Conservation (phyloP, 2,888 invertebrate genomes). For the Tuberolachnus salignus region DNA sequence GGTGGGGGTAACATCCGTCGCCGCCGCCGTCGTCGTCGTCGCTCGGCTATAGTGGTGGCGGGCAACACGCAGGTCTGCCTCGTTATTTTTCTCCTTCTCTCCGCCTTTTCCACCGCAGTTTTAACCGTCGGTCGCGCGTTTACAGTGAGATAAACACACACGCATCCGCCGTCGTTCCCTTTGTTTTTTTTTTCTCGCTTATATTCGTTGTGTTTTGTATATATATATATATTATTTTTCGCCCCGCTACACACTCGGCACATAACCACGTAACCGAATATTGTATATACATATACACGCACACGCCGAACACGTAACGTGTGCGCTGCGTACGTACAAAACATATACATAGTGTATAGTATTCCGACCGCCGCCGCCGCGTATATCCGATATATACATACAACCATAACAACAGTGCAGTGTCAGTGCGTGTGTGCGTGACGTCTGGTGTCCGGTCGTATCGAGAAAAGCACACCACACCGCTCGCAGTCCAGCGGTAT, state of each 20-base stretch:
- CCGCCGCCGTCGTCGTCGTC: conserved; percentile 63
- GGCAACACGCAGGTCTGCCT: conserved; percentile 56
- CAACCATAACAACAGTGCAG: conserved; percentile 24
- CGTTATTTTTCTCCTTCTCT: conserved; percentile 57
- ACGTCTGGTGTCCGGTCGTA: conserved; percentile 50
- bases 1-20: conserved; percentile 62
- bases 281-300: conserved; percentile 42
- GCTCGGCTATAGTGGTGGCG: conserved; percentile 52
- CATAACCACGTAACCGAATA: conserved; percentile 40
- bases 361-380: conserved; percentile 14
- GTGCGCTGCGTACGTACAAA: conserved; percentile 33
- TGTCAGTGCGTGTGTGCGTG: conserved; percentile 44
- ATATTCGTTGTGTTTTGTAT: conserved; percentile 16
- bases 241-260: conserved; percentile 45
- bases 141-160: conserved; percentile 53
- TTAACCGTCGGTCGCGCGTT: conserved; percentile 55
- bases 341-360: conserved; percentile 13
- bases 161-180: conserved; percentile 56
- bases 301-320: conserved; percentile 42
- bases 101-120: conserved; percentile 56
- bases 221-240: conserved; percentile 36
- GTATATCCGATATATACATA: background rate
- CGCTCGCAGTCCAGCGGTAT: conserved; percentile 58
- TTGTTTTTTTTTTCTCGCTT: conserved; percentile 50
- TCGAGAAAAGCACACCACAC: conserved; percentile 19